phyloP scores from a whole-genome alignment of 1,140 invertebrate species.

The Drosophila kikkawai region DNA sequence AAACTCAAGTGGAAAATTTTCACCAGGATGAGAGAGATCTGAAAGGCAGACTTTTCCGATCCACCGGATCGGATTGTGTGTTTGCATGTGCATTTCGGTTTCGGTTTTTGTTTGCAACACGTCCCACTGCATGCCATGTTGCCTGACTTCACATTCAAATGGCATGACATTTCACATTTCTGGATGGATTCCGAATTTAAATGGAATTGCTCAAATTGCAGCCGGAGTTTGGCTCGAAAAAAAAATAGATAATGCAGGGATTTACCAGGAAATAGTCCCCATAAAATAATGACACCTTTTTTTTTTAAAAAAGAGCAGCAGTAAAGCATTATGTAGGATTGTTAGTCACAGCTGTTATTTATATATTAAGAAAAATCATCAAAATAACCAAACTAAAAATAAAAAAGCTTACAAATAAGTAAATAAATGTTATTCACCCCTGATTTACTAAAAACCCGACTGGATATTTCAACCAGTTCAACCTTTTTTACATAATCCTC shows the following conservation, averaged over 20 bases:
- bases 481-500: slow-evolving; percentile 20
- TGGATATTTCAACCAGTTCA: slow-evolving; percentile 9
- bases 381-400: too few relatives aligned
- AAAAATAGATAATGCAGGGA: slow-evolving; percentile 13
- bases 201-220: slow-evolving; percentile 62
- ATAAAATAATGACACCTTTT: slow-evolving; percentile 7
- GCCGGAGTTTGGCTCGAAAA: slow-evolving; percentile 20
- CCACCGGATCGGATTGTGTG: slow-evolving; percentile 20
- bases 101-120: slow-evolving; percentile 74
- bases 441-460: not conserved
- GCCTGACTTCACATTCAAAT: slow-evolving; percentile 57
- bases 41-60: slow-evolving; percentile 37
- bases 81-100: slow-evolving; percentile 41
- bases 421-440: not conserved
- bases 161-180: slow-evolving; percentile 71
- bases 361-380: too few relatives aligned
- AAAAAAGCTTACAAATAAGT: not conserved
- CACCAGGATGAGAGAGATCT: slow-evolving; percentile 43
- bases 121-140: slow-evolving; percentile 54
- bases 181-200: slow-evolving; percentile 39
- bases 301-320: not conserved
- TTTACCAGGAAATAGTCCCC: slow-evolving; percentile 35
- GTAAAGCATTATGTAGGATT: not conserved
- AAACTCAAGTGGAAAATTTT: slow-evolving; percentile 82
- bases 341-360: slow-evolving; percentile 5